Base-by-base conservation (phyloP, 2,113 vertebrate genomes). In the Herpetotheres cachinnans region DNA sequence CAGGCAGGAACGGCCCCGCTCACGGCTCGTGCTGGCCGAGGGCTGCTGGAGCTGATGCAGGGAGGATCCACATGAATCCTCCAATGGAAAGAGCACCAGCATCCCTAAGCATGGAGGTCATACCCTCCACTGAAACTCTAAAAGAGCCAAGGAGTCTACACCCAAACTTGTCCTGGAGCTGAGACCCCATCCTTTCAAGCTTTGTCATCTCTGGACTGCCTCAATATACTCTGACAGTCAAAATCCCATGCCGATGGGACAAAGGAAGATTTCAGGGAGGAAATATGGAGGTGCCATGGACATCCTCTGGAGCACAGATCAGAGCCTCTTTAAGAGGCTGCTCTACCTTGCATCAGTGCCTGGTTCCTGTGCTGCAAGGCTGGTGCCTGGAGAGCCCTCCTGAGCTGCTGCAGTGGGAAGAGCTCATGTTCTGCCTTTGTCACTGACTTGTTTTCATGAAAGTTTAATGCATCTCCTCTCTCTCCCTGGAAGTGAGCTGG, bases 391-490 rank as follows among this genome's bases (percentile, higher is more conserved):
- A 88, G 90, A 67, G 16, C 38, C 77, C 61, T 90, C 42, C 82
- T 1, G 56, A 94, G 92, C 92, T 58, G 71, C 79, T 11, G 3
- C 10, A 0, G 27, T 27, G 91, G 88, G 89, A 70, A 85, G 59
- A 90, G 93, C 93, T 97, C 93, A 59, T 95, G 92, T 91, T 80
- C 92, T 69, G 86, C 84, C 86, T 94, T 95, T 96, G 94, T 95
- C 76, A 1, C 94, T 90, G 94, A 11, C 93, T 96, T 96, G 94
- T 97, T 96, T 44, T 86, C 95, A 97, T 97, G n/a, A 93, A 97
- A 95, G 44, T 95, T 96, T 98, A 95, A 97, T 97, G 89, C 65
- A 21, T 3, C 80, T 79, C 46, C 63, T 79, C 55, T 62, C 90
- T 67, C 38, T 89, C 58, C 40, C 95, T 95, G 89, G 94, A 32